Evolutionary conservation across 2,113 vertebrate genomes (phyloP), one percentile per base, ranked within the genome.

Genomic region (Panthera leo): DNA sequence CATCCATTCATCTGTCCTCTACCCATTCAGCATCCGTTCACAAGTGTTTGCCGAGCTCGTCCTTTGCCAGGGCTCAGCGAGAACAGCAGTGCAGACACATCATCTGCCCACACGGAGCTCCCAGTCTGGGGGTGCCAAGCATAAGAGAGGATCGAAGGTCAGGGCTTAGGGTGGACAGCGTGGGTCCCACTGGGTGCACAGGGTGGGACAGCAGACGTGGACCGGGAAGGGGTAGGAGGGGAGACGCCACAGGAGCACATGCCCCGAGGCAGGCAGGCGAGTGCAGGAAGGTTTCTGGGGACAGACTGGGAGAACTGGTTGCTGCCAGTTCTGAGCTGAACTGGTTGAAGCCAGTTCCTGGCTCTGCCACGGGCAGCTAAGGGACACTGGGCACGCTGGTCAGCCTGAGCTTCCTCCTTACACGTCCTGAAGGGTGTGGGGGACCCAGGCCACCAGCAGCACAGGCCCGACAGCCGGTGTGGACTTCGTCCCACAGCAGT

Each of bases 271-370:
- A 25, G 36, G 48, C 7, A 11, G 27, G 85, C 51, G 27, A 11
- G 51, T 7, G 9, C 14, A 48, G 80, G 78, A 39, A 67, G 25
- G 63, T 19, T 7, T 25, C 4, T 71, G 61, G 25, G n/a, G 7
- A 36, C 48, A 12, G 25, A 8, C 21, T 2, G 5, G 2, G 19
- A 15, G 9, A 51, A n/a, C 42, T 0, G 16, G 80, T 1, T 31
- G 45, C 2, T 2, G 45, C 67, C 53, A 18, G 14, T n/a, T n/a
- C 39, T 39, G 39, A 39, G 39, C 39, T 39, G 13, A 51, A n/a
- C 42, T 0, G 16, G 80, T 1, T 31, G 45, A 9, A 9, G 45
- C 67, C 53, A 18, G 14, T n/a, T n/a, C 39, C 4, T 3, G 93
- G 75, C 78, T 61, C 36, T 25, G 21, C 27, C 48, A 8, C 0